These are phyloP conservation scores for Pelodiscus sinensis DNA, from an alignment of 2,113 vertebrate genomes.

Conservation along the genomic window DNA sequence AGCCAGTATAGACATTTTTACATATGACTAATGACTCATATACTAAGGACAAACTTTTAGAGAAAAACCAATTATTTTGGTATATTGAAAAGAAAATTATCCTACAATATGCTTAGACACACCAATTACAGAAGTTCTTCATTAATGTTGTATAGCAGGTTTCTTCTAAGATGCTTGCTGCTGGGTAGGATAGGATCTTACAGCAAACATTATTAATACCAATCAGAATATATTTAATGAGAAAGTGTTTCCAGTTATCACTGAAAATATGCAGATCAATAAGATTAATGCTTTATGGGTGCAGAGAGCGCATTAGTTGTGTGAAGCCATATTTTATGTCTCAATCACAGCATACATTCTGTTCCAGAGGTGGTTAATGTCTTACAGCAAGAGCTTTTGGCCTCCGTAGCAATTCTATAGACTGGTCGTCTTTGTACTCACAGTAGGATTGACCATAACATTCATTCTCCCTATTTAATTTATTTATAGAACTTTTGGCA, in stretches of 20 bases:
- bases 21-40: not conserved
- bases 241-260: slow-evolving; percentile 27
- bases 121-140: slow-evolving; percentile 8
- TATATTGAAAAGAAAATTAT: slow-evolving; percentile 8
- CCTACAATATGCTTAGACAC: not conserved
- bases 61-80: not conserved
- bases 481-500: slow-evolving; percentile 24
- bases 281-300: slow-evolving; percentile 32
- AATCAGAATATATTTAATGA: slow-evolving; percentile 21
- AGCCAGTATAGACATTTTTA: not conserved
- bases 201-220: not conserved
- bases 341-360: slow-evolving; percentile 20
- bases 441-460: slow-evolving; percentile 8
- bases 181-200: not conserved
- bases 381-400: slow-evolving; percentile 39
- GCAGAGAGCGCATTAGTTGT: slow-evolving; percentile 30
- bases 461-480: not conserved
- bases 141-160: not conserved
- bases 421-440: slow-evolving; percentile 18
- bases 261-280: slow-evolving; percentile 15
- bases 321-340: slow-evolving; percentile 6
- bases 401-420: slow-evolving; percentile 19
- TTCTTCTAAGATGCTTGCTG: slow-evolving; percentile 15
- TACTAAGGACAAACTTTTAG: not conserved
- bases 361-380: slow-evolving; percentile 12